phyloP scores from a whole-genome alignment of 2,797 vertebrate species.

The Podarcis lilfordi region DNA sequence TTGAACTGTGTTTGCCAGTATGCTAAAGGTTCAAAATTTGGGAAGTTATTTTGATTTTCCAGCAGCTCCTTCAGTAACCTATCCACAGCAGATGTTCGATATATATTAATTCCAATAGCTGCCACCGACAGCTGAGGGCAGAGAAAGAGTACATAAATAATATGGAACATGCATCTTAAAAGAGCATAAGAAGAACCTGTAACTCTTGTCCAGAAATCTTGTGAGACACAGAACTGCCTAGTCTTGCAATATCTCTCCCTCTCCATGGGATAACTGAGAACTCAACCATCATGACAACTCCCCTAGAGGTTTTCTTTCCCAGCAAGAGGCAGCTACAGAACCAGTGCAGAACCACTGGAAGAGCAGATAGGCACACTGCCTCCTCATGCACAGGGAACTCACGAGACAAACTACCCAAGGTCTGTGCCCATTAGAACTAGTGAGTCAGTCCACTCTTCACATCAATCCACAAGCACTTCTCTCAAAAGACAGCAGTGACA shows the following conservation, averaged over 20 bases:
- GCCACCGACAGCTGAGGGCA: slow-evolving; percentile 85
- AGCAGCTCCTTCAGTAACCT: slow-evolving; percentile 83
- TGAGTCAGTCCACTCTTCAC: not conserved
- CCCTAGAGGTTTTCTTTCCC: not conserved
- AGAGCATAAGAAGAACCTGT: not conserved
- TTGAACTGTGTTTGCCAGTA: slow-evolving; percentile 94
- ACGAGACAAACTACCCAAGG: not conserved
- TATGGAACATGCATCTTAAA: not conserved
- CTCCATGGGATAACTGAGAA: too few species aligned
- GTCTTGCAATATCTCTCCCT: too few species aligned
- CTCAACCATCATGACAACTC: too few species aligned
- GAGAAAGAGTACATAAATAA: slow-evolving; percentile 28
- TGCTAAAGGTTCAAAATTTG: slow-evolving; percentile 88
- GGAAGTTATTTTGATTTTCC: slow-evolving; percentile 87
- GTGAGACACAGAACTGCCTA: too few species aligned
- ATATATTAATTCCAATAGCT: slow-evolving; percentile 89
- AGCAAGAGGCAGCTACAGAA: not conserved
- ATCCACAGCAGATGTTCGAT: slow-evolving; percentile 85
- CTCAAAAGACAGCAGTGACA: not conserved
- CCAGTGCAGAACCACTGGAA: not conserved
- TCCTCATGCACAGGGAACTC: not conserved
- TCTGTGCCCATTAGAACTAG: not conserved
- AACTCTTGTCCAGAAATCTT: too few species aligned
- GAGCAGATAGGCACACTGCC: not conserved
- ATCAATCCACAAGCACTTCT: not conserved